phyloP scores from a whole-genome alignment of 2,888 invertebrate species.

The Hypsopygia costalis region DNA sequence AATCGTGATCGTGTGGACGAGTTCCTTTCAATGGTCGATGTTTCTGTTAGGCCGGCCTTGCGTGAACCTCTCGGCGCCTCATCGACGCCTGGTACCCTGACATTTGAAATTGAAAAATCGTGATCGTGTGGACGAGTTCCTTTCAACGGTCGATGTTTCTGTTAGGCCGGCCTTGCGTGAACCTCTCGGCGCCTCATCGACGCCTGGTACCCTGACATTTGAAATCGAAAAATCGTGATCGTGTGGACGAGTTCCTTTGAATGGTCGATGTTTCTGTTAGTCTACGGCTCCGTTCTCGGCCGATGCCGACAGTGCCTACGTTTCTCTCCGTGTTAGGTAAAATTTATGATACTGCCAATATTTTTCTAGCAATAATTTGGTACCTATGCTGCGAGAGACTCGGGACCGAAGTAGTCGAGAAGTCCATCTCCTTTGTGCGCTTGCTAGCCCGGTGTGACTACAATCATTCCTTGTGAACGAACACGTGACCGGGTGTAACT shows the following conservation, averaged over 20 bases:
- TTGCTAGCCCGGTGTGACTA: slow-evolving; percentile 18
- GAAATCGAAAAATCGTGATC: not conserved
- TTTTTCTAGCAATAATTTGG: slow-evolving; percentile 35
- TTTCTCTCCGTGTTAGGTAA: slow-evolving; percentile 8
- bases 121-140: too few relatives aligned
- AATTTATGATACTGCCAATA: slow-evolving; percentile 30
- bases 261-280: too few relatives aligned
- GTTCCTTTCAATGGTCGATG: too few relatives aligned
- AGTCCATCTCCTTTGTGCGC: slow-evolving; percentile 13
- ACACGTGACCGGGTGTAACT: slow-evolving; percentile 8
- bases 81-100: slow-evolving; percentile 26
- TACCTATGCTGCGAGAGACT: slow-evolving; percentile 11
- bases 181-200: slow-evolving; percentile 18
- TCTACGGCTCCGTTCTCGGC: slow-evolving; percentile 1
- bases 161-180: too few relatives aligned
- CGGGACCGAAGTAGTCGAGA: not conserved
- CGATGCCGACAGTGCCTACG: slow-evolving; percentile 11
- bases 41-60: too few relatives aligned
- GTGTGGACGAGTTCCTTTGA: too few relatives aligned
- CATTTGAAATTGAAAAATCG: not conserved
- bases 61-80: slow-evolving; percentile 18
- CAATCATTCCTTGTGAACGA: slow-evolving; percentile 13
- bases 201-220: slow-evolving; percentile 24
- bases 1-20: too few relatives aligned
- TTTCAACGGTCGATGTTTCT: too few relatives aligned